Percentiles rank a stretch among this genome's conserved stretches.
These are phyloP conservation scores for Watersipora subatra DNA, from an alignment of 1,140 invertebrate species.

Conservation along the genomic window DNA sequence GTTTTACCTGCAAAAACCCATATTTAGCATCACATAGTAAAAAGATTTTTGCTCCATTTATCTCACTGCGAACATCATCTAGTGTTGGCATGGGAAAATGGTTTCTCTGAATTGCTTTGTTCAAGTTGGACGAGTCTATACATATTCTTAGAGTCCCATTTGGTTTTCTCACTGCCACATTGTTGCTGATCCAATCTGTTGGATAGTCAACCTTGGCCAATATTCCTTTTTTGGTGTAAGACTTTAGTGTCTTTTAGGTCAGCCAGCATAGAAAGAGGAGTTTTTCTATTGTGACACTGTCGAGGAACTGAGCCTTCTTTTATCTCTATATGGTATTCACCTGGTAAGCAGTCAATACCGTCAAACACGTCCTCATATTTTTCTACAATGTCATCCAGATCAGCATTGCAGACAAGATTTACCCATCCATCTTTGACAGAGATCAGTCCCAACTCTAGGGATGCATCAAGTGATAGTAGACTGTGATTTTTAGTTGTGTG, in stretches of 20 bases:
- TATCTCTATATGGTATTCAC: neutral
- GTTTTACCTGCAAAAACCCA: constrained; percentile 26
- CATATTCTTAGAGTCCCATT: constrained; percentile 15
- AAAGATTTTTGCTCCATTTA: neutral
- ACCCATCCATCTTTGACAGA: neutral
- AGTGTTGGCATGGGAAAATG: no score
- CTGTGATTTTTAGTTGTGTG: neutral
- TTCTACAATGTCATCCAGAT: neutral
- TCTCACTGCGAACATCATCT: neutral
- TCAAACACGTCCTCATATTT: neutral
- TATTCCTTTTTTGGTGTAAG: constrained; percentile 8
- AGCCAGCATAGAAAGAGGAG: neutral
- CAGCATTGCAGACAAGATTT: neutral
- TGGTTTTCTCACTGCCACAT: constrained; percentile 14
- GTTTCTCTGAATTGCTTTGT: constrained; percentile 3
- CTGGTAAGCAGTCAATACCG: neutral
- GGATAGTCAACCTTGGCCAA: constrained; percentile 14
- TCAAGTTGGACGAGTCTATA: constrained; percentile 13
- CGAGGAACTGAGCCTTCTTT: neutral
- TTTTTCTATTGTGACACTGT: neutral
- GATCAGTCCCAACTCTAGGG: neutral
- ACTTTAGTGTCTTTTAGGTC: neutral
- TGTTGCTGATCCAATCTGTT: constrained; percentile 18
- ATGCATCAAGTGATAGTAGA: neutral
- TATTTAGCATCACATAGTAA: constrained; percentile 32